Evolutionary conservation across 1,140 invertebrate species (phyloP).

Genomic region (Palaemon carinicauda): DNA sequence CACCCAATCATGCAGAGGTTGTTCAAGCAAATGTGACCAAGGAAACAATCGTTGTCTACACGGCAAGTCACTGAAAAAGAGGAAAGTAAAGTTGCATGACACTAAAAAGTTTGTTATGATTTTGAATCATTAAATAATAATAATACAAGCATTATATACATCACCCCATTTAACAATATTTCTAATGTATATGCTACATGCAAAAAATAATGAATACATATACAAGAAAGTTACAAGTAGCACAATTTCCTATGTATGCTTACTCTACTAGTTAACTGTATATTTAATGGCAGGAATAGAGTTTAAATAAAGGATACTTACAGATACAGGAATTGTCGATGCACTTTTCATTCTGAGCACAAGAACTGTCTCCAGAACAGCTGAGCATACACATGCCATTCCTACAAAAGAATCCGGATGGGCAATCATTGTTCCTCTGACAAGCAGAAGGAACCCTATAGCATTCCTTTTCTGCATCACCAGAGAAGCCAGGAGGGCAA

Average conservation of each 20-base stretch:
- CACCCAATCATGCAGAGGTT: slow-evolving; percentile 88
- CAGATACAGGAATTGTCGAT: slow-evolving; percentile 79
- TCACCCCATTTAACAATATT: too few relatives aligned
- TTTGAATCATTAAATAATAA: too few relatives aligned
- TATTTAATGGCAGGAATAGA: background rate
- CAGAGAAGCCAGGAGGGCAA: slow-evolving; percentile 86
- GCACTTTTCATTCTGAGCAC: slow-evolving; percentile 91
- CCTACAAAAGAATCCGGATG: slow-evolving; percentile 74
- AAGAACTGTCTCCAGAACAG: slow-evolving; percentile 81
- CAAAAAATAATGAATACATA: too few relatives aligned
- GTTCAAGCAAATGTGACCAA: slow-evolving; percentile 85
- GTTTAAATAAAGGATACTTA: slow-evolving; percentile 67
- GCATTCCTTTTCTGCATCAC: slow-evolving; percentile 84
- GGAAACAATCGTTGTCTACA: slow-evolving; percentile 88
- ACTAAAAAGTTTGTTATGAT: background rate
- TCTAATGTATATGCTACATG: too few relatives aligned
- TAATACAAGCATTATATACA: too few relatives aligned
- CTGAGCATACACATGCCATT: slow-evolving; percentile 80
- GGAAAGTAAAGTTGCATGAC: background rate
- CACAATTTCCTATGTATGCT: too few relatives aligned
- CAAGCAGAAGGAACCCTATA: slow-evolving; percentile 79
- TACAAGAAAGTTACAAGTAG: too few relatives aligned
- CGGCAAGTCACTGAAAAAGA: slow-evolving; percentile 79
- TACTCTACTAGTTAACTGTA: too few relatives aligned
- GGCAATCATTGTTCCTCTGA: slow-evolving; percentile 75